phyloP scores from a whole-genome alignment of 2,113 vertebrate genomes.

The Sinocyclocheilus rhinocerous region DNA sequence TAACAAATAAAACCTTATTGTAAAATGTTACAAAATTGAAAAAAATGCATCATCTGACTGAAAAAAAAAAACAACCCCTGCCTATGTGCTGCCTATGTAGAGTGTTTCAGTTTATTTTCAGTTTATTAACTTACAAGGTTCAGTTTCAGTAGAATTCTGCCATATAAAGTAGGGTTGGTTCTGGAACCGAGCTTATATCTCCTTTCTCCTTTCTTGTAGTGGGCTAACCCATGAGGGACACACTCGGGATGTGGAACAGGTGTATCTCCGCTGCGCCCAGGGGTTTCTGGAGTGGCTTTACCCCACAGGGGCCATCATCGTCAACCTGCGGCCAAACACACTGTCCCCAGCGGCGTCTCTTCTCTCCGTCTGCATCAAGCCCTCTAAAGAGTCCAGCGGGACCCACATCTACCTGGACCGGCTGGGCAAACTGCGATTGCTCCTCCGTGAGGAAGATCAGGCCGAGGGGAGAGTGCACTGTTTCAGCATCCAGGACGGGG shows the following conservation, averaged over 20 bases:
- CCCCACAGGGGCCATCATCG: slow-evolving; percentile 92
- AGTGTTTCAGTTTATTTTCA: not conserved
- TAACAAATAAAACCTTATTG: too few species aligned
- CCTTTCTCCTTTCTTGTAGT: slow-evolving; percentile 67
- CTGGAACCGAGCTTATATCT: not conserved
- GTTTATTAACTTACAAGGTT: not conserved
- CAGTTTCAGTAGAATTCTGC: not conserved
- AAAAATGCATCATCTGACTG: not conserved
- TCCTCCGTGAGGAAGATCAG: slow-evolving; percentile 83
- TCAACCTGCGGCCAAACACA: slow-evolving; percentile 93
- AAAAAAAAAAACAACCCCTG: not conserved
- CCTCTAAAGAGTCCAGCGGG: slow-evolving; percentile 84
- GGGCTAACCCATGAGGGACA: slow-evolving; percentile 93
- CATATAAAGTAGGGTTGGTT: not conserved
- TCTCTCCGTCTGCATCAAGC: slow-evolving; percentile 94
- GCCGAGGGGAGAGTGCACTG: slow-evolving; percentile 81
- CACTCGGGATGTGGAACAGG: slow-evolving; percentile 94
- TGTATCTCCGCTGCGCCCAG: slow-evolving; percentile 93
- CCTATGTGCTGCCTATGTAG: not conserved
- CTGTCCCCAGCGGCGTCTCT: slow-evolving; percentile 76
- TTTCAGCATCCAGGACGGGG: slow-evolving; percentile 86
- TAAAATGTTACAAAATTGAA: too few species aligned
- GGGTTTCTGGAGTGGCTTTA: slow-evolving; percentile 96
- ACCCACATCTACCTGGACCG: slow-evolving; percentile 98
- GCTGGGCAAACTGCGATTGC: slow-evolving; percentile 86